These are phyloP conservation scores for Simalia tracyae DNA, from an alignment of 2,797 vertebrate genomes.

Conservation along the genomic window DNA sequence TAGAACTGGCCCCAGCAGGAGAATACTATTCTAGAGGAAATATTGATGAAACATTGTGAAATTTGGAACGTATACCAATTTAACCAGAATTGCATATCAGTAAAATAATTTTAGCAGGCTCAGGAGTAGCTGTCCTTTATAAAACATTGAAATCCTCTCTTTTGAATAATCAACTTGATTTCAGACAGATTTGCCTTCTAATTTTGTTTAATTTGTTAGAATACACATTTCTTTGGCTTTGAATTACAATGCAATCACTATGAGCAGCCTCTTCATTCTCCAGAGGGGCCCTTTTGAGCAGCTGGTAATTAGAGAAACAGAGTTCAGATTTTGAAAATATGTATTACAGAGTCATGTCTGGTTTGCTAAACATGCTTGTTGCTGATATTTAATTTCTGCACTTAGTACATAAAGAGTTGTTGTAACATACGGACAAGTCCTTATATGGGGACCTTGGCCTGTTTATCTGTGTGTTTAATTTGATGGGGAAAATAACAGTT, in stretches of 20 bases:
- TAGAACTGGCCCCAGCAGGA: no score
- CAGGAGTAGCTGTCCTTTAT: background rate
- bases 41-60: background rate
- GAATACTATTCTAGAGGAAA: background rate
- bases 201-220: conserved; percentile 3
- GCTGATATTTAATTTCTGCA: conserved; percentile 34
- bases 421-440: background rate
- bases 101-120: background rate
- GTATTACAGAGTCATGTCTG: background rate
- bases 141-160: background rate
- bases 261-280: conserved; percentile 29
- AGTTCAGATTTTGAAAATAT: conserved; percentile 43
- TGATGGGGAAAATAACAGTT: no score
- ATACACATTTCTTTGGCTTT: conserved; percentile 11
- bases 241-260: background rate
- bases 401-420: conserved; percentile 27
- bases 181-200: background rate
- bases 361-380: conserved; percentile 1
- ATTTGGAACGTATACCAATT: background rate
- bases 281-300: conserved; percentile 51
- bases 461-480: no score
- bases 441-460: no score
- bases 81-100: background rate
- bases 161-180: background rate
- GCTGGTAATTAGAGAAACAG: conserved; percentile 45